Evolutionary conservation across 2,888 invertebrate species (phyloP), one percentile per base, ranked within the genome.

Genomic region (Rhimphoctona megacephalus): DNA sequence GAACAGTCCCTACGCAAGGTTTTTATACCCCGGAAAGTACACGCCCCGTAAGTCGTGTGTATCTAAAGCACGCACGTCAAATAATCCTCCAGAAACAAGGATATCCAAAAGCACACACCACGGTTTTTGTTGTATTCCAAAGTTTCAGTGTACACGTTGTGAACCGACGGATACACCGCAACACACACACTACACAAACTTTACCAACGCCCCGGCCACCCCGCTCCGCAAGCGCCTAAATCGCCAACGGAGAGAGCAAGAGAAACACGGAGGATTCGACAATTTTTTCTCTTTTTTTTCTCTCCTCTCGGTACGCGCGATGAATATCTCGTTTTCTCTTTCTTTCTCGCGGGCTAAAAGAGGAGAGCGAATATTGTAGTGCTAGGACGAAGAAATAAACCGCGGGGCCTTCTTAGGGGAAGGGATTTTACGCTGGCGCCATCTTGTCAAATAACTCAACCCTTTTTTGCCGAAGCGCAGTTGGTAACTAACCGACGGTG

Each of bases 1-100:
- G 88, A 87, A 86, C 79, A 73, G 87, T 85, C 87, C 88, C 61
- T 86, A 83, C 46, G 64, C 83, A 54, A 73, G 52, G 82, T 85
- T 57, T 69, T 64, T 72, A n/a, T 43, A 88, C 91, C 90, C 91
- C 91, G 91, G 91, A 91, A 91, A 90, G 92, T 91, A 93, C 93
- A 93, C 93, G 93, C 93, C 93, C 92, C 91, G 79, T 79, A 69
- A 33, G 54, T 61, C 61, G 61, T 69, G 78, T 33, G 89, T 88
- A 89, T 89, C 87, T 79, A 87, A 86, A 88, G 87, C 89, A 85
- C 88, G 79, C 82, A 33, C 83, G 85, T 81, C 67, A 86, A 83
- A 85, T 78, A 83, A 80, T 76, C 81, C 73, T 54, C 88, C 30
- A 30, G 49, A 61, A 54, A 74, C 54, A 54, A 36, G 54, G 69